Conservation (phyloP, 2,888 invertebrate species). For the Herminia tarsipennalis region DNA sequence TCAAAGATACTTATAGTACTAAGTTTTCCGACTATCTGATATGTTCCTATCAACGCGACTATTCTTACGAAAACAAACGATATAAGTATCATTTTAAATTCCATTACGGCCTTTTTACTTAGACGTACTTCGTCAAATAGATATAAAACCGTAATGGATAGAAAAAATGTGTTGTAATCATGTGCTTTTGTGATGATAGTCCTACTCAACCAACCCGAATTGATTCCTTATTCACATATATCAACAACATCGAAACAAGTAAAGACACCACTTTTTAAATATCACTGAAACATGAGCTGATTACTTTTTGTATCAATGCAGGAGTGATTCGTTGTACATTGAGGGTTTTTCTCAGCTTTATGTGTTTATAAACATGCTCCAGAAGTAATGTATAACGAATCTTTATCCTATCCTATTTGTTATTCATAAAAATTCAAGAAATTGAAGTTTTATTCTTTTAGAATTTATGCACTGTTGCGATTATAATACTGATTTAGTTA, state of each 20-base stretch:
- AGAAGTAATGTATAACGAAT: conserved; percentile 34
- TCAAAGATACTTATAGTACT: conserved; percentile 85
- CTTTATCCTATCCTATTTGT: conserved; percentile 7
- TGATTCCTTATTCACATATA: conserved; percentile 83
- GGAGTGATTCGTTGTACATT: conserved; percentile 43
- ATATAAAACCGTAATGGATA: conserved; percentile 17
- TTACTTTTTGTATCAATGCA: conserved; percentile 39
- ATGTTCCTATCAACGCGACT: conserved; percentile 64
- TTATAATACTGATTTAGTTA: conserved; percentile 36
- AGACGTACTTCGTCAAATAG: conserved; percentile 2
- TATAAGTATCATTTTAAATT: conserved; percentile 3
- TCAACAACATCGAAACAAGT: conserved; percentile 85
- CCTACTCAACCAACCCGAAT: conserved; percentile 65
- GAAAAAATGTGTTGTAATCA: background rate
- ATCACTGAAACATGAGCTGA: conserved; percentile 52
- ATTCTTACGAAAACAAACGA: conserved; percentile 24
- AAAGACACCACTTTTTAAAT: conserved; percentile 63
- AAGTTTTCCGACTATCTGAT: conserved; percentile 76
- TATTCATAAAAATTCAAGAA: background rate
- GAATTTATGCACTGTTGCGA: conserved; percentile 21
- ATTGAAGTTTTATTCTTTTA: background rate
- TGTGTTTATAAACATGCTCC: background rate
- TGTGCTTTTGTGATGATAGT: conserved; percentile 22
- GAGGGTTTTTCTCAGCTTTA: conserved; percentile 12
- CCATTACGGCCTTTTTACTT: conserved; percentile 9